Base-by-base conservation (phyloP, 2,888 invertebrate genomes). In the Cyaniris semiargus region DNA sequence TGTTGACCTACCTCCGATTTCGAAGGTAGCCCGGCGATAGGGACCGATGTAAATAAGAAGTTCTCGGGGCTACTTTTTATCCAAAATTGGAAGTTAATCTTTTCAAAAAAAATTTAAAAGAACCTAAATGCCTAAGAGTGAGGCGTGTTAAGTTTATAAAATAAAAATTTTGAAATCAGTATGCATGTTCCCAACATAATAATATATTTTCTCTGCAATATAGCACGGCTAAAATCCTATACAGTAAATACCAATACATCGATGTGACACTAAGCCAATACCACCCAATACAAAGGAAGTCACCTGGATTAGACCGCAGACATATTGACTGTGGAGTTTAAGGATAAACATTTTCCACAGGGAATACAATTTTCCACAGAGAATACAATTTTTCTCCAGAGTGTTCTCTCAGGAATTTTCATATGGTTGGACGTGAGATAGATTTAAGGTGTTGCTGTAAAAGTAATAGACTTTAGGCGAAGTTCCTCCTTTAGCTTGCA, bases 351-450 rank as follows among this genome's bases (percentile, higher is more conserved):
- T 44, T 66, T 66, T 60, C 13, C 60, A 23, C 23, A 13, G 60
- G 23, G 60, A 60, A 60, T 60, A 23, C 60, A 60, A 60, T 60
- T 78, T 44, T 77, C 66, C 38, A 70, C 38, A 77, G 76, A 10
- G 77, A 58, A 58, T 58, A 58, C 58, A 21, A 58, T 21, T 58
- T 78, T 66, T 77, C 56, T 23, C 34, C 44, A 76, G 76, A 15
- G 76, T 6, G 23, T 15, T 15, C 27, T 66, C 15, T 66, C 15
- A 27, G 66, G 66, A 66, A 66, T 13, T 66, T 66, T 66, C 27
- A 23, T 23, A 23, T 66, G 60, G 23, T 66, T 66, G 6, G 15
- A 31, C 66, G 27, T 66, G 27, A 60, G 27, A 66, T 31, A 31
- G 27, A 66, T 66, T 66, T 66, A 18, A 27, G 66, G 5, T 27